Evolutionary conservation across 2,797 vertebrate genomes (phyloP).

Genomic region (Peromyscus eremicus): DNA sequence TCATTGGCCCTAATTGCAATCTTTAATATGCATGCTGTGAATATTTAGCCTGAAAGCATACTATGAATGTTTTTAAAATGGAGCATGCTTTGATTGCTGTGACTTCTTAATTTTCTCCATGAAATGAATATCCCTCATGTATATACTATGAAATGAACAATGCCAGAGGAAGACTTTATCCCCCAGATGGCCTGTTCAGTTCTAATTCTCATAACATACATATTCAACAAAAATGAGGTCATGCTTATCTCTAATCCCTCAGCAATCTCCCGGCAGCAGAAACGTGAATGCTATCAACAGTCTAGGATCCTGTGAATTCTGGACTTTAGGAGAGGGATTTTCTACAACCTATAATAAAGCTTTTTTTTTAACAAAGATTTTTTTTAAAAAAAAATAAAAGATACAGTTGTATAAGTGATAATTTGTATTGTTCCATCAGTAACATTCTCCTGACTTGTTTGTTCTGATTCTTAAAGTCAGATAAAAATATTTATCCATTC

Average conservation of each 20-base stretch:
- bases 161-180: slow-evolving; percentile 68
- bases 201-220: slow-evolving; percentile 66
- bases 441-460: slow-evolving; percentile 24
- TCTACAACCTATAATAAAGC: not conserved
- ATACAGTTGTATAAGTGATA: not conserved
- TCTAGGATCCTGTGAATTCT: not conserved
- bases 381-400: not conserved
- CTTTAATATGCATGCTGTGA: slow-evolving; percentile 82
- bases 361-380: slow-evolving; percentile 46
- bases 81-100: slow-evolving; percentile 76
- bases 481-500: slow-evolving; percentile 50
- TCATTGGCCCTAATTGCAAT: slow-evolving; percentile 77
- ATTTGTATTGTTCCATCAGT: slow-evolving; percentile 5
- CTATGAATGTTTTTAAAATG: slow-evolving; percentile 69
- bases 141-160: slow-evolving; percentile 67
- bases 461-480: slow-evolving; percentile 40
- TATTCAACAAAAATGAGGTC: slow-evolving; percentile 66
- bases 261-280: slow-evolving; percentile 50
- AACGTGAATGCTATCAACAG: slow-evolving; percentile 58
- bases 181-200: slow-evolving; percentile 65
- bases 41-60: slow-evolving; percentile 80
- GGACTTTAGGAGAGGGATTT: slow-evolving; percentile 4
- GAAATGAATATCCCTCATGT: slow-evolving; percentile 68
- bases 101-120: slow-evolving; percentile 80
- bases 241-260: slow-evolving; percentile 57